Evolutionary conservation across 1,140 invertebrate genomes (phyloP).

Genomic region (Formica selysi): DNA sequence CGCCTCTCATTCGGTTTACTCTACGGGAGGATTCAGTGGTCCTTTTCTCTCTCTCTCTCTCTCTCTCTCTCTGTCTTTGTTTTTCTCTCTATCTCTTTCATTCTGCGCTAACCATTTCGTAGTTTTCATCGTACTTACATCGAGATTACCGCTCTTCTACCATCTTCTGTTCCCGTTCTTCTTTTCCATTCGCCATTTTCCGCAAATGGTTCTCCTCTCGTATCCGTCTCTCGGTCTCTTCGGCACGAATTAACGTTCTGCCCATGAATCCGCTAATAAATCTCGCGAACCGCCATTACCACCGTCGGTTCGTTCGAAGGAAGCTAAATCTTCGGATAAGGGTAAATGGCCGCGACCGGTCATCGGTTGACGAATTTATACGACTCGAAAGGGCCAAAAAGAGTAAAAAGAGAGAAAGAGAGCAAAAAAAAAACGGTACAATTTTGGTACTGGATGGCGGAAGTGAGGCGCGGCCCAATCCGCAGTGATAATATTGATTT

Average conservation of each 20-base stretch:
- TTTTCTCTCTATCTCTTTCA: neutral
- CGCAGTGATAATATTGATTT: conserved; percentile 58
- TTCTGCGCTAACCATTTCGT: neutral
- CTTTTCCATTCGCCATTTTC: conserved; percentile 32
- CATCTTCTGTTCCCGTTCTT: conserved; percentile 33
- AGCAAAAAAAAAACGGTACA: neutral
- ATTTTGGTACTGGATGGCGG: conserved; percentile 27
- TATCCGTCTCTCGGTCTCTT: conserved; percentile 39
- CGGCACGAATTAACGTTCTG: conserved; percentile 73
- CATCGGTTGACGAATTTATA: conserved; percentile 73
- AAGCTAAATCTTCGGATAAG: conserved; percentile 75
- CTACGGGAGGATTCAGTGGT: neutral
- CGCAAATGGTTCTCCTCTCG: conserved; percentile 34
- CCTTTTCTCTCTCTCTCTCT: neutral
- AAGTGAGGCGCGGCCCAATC: conserved; percentile 28
- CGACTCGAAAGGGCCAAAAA: neutral
- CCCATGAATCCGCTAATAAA: conserved; percentile 75
- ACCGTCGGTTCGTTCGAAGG: conserved; percentile 55
- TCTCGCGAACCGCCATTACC: conserved; percentile 70
- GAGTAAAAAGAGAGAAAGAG: too few relatives aligned
- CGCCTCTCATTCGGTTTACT: conserved; percentile 35
- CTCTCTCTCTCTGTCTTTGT: too few relatives aligned
- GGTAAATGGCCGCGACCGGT: conserved; percentile 53
- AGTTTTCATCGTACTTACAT: conserved; percentile 22
- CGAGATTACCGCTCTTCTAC: conserved; percentile 5